Evolutionary conservation across 2,113 vertebrate genomes (phyloP), one percentile per base, ranked within the genome.

Genomic region (Phycodurus eques): DNA sequence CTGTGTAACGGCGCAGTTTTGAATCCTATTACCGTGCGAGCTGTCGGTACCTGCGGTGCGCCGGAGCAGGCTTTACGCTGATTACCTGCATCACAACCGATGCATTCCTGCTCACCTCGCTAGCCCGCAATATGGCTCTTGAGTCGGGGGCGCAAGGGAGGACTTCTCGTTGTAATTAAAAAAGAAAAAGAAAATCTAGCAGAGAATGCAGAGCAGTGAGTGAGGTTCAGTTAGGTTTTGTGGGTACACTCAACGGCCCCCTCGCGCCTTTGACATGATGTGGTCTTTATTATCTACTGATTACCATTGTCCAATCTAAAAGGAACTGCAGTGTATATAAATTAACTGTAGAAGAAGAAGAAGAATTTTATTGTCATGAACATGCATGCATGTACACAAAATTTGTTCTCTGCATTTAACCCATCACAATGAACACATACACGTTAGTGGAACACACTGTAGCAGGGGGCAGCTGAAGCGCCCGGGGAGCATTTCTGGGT

Each of bases 71-170:
- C 86, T 86, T 83, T 86, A 82, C 88, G 84, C 87, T 87, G 85
- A 90, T 89, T 87, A 88, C 85, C 87, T 86, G 83, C 79, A 85
- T 88, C 74, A 78, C 78, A 75, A 85, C 80, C 80, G 87, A 89
- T 88, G 84, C 79, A 84, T 86, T 89, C 76, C 62, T 68, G 43
- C 72, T 60, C 73, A 88, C 87, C 88, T 82, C 77, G 77, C 76
- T 70, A 71, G 71, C 80, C 73, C 70, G 78, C 79, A 42, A 44
- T 82, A 72, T 54, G 80, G 82, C 85, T 81, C 75, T 75, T 14
- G 59, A 33, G n/a, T n/a, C 4, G 27, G 56, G 64, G 67, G 75
- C 78, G 78, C 56, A 74, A 71, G 82, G 73, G 75, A 47, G 79
- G 71, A 66, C 67, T 83, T 80, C 76, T 71, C 75, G 76, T 86